phyloP scores from a whole-genome alignment of 2,888 invertebrate genomes.

The Cosmorhoe ocellata region DNA sequence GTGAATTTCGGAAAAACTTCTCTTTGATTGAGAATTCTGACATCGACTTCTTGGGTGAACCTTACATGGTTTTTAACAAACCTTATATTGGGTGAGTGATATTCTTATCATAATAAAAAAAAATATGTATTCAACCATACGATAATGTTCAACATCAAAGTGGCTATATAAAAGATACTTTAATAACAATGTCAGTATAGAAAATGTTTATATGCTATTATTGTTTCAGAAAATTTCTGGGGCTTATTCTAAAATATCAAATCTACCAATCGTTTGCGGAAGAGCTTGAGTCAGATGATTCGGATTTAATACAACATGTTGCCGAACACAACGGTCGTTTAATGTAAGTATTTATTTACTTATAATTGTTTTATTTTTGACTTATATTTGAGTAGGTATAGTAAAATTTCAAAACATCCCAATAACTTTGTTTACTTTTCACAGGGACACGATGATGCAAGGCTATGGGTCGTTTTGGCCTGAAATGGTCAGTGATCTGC shows the following conservation, averaged over 20 bases:
- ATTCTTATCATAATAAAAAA: no score
- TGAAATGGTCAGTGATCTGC: constrained; percentile 73
- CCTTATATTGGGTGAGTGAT: constrained; percentile 78
- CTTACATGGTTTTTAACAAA: constrained; percentile 76
- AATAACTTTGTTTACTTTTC: no score
- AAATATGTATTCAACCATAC: no score
- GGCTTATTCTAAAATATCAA: constrained; percentile 81
- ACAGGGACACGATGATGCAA: constrained; percentile 72
- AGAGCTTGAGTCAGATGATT: constrained; percentile 69
- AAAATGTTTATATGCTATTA: not conserved
- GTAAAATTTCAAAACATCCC: no score
- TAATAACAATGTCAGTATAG: no score
- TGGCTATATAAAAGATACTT: no score
- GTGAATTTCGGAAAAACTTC: constrained; percentile 73
- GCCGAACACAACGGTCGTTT: constrained; percentile 65
- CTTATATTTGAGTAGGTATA: no score
- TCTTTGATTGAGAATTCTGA: constrained; percentile 70
- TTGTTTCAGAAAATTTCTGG: constrained; percentile 80
- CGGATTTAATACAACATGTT: constrained; percentile 68
- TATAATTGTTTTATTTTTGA: no score
- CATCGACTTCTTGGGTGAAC: constrained; percentile 76
- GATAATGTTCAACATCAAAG: no score
- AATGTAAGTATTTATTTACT: constrained; percentile 53
- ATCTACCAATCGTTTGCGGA: constrained; percentile 77
- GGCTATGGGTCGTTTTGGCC: constrained; percentile 73